Percentiles rank a stretch among this genome's conserved stretches.
Conservation (phyloP, 2,113 vertebrate genomes). For the Campylomormyrus numenius region DNA sequence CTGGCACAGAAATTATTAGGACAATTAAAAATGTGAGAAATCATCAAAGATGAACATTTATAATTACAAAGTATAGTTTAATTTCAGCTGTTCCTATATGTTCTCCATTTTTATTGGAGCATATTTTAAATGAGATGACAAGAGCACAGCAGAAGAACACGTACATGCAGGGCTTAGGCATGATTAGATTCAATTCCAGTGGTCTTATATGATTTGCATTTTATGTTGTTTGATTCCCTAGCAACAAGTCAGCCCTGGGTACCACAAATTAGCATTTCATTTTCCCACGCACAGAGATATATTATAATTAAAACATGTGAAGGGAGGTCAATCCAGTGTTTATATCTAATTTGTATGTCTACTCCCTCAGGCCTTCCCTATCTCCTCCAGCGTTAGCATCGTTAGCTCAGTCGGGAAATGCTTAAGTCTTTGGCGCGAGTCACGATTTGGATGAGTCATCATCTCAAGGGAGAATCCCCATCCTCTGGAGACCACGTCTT, state of each 20-base stretch:
- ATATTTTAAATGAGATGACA: background rate
- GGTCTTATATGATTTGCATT: background rate
- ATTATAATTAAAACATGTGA: background rate
- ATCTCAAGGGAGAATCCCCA: background rate
- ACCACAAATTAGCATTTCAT: background rate
- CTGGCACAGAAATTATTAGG: background rate
- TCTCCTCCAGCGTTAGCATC: background rate
- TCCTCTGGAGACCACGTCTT: background rate
- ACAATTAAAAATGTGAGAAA: background rate
- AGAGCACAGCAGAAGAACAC: background rate
- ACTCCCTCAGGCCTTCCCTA: background rate
- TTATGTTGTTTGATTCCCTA: background rate
- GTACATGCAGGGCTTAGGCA: background rate
- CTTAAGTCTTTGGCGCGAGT: background rate
- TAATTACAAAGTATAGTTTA: background rate
- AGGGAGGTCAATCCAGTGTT: background rate
- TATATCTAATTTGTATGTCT: background rate
- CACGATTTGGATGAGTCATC: background rate
- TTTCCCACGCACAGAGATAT: background rate
- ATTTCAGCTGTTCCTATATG: background rate
- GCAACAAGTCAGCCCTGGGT: background rate
- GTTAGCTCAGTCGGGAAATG: background rate
- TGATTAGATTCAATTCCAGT: background rate
- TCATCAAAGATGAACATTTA: background rate
- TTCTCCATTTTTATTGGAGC: background rate